Evolutionary conservation across 2,888 invertebrate genomes (phyloP), one percentile per base, ranked within the genome.

Genomic region (Ennomos erosarius): DNA sequence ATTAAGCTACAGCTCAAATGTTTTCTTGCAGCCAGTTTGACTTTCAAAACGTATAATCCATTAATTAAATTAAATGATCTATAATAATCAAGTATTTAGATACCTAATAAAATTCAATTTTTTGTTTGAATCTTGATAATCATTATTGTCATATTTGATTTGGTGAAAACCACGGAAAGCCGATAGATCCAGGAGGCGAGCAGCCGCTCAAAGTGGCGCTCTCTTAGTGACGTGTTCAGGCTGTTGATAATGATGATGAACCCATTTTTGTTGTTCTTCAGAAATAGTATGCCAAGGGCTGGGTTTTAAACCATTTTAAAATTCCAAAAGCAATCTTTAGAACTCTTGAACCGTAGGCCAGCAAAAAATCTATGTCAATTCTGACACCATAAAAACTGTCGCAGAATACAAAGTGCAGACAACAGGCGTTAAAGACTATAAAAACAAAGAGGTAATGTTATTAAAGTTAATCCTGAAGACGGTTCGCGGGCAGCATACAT

Each of bases 401-500:
- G 26, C 10, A 36, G 62, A 55, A 62, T 62, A 52, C 48, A 47
- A 62, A 58, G 44, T 48, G 36, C 6, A 36, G 35, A 42, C 34
- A 2, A 37, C 34, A 46, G 43, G 36, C 48, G 9, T 39, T 35
- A 16, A 39, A 39, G 37, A 34, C 38, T 10, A 46, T 50, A 59
- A 54, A 47, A 59, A 55, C 50, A 55, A 50, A 38, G 11, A 50
- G 50, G 36, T 35, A 42, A 26, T 57, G 60, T 61, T 67, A 71
- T 68, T 66, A 73, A 54, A 39, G 39, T 69, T 77, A 85, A 84
- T 80, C 80, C 71, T 55, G 56, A 52, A 44, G 60, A 59, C 65
- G 54, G 62, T 59, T 70, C 79, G 73, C 70, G 71, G 50, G 64
- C 63, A 64, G 86, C 81, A 86, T 87, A 79, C 81, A 66, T 72